Evolutionary conservation across 2,113 vertebrate species (phyloP).

Genomic region (Chaetorhynchus papuensis): DNA sequence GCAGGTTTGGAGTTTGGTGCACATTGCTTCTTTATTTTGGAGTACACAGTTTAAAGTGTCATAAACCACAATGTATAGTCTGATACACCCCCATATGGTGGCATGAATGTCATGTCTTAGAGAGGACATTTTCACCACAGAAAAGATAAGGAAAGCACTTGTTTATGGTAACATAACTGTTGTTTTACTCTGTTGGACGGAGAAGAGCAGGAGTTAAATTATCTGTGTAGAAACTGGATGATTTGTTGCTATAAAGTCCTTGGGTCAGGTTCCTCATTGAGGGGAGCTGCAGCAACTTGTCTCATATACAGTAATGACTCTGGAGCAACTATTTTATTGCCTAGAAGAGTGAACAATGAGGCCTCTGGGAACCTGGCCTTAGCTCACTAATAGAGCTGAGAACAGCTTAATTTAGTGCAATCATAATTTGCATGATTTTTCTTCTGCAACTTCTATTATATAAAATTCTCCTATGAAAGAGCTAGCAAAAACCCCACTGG

Average conservation of each 20-base stretch:
- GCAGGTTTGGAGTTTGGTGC: background rate
- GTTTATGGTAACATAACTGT: background rate
- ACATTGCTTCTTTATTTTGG: background rate
- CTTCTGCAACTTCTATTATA: background rate
- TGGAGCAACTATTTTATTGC: background rate
- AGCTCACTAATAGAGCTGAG: background rate
- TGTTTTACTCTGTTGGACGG: background rate
- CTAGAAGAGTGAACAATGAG: constrained; percentile 2
- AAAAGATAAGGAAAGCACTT: background rate
- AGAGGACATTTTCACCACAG: background rate
- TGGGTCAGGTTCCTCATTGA: background rate
- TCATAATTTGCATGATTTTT: constrained; percentile 8
- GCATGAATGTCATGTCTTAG: background rate
- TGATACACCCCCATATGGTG: background rate
- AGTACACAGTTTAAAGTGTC: background rate
- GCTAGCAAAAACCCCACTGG: background rate
- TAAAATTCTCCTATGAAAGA: background rate
- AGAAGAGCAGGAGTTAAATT: background rate
- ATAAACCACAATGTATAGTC: background rate
- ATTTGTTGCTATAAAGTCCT: background rate
- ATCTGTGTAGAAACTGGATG: background rate
- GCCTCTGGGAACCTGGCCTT: background rate
- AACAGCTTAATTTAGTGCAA: background rate
- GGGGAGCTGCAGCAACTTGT: background rate
- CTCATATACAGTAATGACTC: background rate